Evolutionary conservation across 2,888 invertebrate species (phyloP).

Genomic region (Tribolium freemani): DNA sequence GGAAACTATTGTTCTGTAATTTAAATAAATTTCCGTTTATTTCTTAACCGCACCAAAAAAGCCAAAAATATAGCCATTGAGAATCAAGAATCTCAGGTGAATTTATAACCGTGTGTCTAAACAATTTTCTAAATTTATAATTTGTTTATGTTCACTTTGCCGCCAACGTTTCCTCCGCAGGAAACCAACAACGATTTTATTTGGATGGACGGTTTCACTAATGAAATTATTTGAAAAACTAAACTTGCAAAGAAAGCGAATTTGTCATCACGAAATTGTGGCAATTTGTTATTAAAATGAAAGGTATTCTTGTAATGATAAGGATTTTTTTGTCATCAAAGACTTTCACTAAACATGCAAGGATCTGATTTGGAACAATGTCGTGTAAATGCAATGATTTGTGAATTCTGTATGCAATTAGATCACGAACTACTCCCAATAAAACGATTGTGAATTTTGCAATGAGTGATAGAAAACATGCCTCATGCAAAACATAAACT

Average conservation of each 20-base stretch:
- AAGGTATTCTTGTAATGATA: conserved; percentile 6
- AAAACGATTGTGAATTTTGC: not conserved
- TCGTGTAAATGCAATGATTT: not conserved
- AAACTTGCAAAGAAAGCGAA: not conserved
- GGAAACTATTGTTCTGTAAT: conserved; percentile 26
- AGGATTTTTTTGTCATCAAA: not conserved
- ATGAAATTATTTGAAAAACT: not conserved
- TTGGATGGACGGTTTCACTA: not conserved
- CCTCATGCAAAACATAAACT: not conserved
- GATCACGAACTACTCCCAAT: not conserved
- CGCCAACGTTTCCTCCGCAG: too few relatives aligned
- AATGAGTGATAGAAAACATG: not conserved
- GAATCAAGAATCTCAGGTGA: not conserved
- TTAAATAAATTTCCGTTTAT: conserved; percentile 15
- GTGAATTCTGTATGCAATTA: not conserved
- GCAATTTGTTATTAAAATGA: conserved; percentile 2
- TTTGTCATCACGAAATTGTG: conserved; percentile 1
- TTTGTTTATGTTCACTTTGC: not conserved
- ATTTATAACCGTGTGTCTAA: not conserved
- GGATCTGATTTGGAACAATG: not conserved
- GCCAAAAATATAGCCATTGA: not conserved
- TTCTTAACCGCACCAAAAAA: conserved; percentile 4
- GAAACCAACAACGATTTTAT: not conserved
- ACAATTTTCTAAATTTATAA: not conserved
- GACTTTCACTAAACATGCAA: not conserved